These are phyloP conservation scores for Chitala chitala DNA, from an alignment of 2,113 vertebrate species.

Conservation along the genomic window DNA sequence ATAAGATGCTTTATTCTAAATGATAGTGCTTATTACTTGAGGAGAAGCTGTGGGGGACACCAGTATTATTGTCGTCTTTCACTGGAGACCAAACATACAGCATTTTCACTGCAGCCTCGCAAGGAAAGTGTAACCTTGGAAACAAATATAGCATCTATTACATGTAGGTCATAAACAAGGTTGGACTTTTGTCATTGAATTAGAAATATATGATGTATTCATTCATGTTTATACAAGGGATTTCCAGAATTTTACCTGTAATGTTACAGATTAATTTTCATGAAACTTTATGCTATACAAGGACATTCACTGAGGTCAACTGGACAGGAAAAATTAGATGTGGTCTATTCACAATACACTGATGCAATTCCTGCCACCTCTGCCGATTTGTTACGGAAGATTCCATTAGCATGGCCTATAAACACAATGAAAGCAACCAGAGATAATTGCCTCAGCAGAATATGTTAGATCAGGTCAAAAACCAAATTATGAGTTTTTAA, in stretches of 20 bases:
- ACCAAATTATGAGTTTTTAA: slow-evolving; percentile 3
- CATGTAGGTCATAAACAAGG: neutral
- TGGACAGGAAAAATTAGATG: neutral
- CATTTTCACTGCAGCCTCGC: neutral
- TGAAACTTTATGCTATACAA: neutral
- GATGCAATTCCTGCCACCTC: neutral
- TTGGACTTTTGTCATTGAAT: neutral
- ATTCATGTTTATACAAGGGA: neutral
- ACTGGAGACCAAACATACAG: slow-evolving; percentile 28
- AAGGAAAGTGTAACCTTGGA: slow-evolving; percentile 10
- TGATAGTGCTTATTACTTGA: slow-evolving; percentile 52
- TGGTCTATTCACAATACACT: neutral
- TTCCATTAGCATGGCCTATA: slow-evolving; percentile 1
- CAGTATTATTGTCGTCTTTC: slow-evolving; percentile 36
- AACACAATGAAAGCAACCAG: neutral
- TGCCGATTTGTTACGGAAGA: neutral
- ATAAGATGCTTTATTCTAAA: slow-evolving; percentile 56
- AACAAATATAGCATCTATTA: neutral
- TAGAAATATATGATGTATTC: neutral
- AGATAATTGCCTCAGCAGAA: neutral
- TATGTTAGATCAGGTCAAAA: neutral
- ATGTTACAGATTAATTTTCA: neutral
- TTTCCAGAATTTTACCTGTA: neutral
- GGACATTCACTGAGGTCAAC: neutral
- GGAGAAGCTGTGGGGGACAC: slow-evolving; percentile 42